phyloP scores from a whole-genome alignment of 1,140 invertebrate genomes.

The Glossosoma conforme region DNA sequence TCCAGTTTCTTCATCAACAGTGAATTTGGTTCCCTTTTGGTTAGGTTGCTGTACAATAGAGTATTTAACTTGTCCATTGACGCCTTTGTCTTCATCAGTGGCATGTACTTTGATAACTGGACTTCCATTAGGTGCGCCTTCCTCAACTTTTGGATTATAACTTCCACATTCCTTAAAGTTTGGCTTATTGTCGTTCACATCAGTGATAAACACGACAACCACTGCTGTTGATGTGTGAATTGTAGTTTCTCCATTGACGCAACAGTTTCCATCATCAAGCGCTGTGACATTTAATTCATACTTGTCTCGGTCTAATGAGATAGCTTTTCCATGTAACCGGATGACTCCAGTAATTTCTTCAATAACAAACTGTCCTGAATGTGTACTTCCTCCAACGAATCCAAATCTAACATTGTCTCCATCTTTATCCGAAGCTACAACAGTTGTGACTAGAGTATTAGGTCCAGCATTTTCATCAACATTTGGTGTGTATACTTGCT shows the following conservation, averaged over 20 bases:
- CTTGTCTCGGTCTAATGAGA: slow-evolving; percentile 80
- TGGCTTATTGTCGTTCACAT: slow-evolving; percentile 94
- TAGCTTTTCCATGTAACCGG: slow-evolving; percentile 76
- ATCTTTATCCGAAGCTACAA: slow-evolving; percentile 92
- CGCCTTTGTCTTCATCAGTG: slow-evolving; percentile 90
- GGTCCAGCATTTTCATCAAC: slow-evolving; percentile 93
- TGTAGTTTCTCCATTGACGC: slow-evolving; percentile 75
- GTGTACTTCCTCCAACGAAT: slow-evolving; percentile 85
- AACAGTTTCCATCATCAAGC: slow-evolving; percentile 90
- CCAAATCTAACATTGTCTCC: slow-evolving; percentile 92
- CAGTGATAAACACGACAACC: slow-evolving; percentile 93
- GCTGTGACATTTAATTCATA: slow-evolving; percentile 93
- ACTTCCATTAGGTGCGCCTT: slow-evolving; percentile 87
- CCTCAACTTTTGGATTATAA: slow-evolving; percentile 89
- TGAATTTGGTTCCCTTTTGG: slow-evolving; percentile 93
- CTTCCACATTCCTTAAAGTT: slow-evolving; percentile 89
- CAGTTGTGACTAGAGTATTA: slow-evolving; percentile 89
- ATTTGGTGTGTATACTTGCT: slow-evolving; percentile 93
- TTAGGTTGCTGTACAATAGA: slow-evolving; percentile 95
- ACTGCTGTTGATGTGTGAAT: slow-evolving; percentile 92
- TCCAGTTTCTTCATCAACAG: slow-evolving; percentile 89
- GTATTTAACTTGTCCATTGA: slow-evolving; percentile 89
- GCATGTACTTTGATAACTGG: slow-evolving; percentile 91
- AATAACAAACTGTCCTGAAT: slow-evolving; percentile 89
- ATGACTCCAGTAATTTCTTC: slow-evolving; percentile 95